These are phyloP conservation scores for Seriola quinqueradiata DNA, from an alignment of 2,113 vertebrate species.

Conservation along the genomic window DNA sequence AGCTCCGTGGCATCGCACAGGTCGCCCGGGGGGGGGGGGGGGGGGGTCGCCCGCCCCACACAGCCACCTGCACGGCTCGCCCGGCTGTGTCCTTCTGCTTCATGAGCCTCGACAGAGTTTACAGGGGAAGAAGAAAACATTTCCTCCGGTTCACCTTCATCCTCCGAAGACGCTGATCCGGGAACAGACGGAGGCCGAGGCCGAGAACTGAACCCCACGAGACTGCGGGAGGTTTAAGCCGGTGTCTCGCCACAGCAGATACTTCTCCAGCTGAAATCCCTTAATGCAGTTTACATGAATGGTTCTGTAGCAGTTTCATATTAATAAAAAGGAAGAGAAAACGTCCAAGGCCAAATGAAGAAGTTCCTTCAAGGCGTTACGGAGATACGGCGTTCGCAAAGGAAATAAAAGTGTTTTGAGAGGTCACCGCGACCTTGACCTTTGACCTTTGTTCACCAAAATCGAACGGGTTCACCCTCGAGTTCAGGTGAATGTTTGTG, in stretches of 20 bases:
- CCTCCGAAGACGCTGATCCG: conserved; percentile 12
- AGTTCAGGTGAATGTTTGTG: too few relatives aligned
- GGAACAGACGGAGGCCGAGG: conserved; percentile 34
- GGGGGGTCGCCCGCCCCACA: not conserved
- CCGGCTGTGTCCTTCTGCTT: conserved; percentile 24
- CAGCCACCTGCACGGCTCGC: not conserved
- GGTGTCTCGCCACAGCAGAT: conserved; percentile 37
- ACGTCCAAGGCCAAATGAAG: too few relatives aligned
- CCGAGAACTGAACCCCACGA: conserved; percentile 31
- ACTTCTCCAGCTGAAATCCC: too few relatives aligned
- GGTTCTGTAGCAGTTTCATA: too few relatives aligned
- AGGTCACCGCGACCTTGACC: too few relatives aligned
- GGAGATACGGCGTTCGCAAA: too few relatives aligned
- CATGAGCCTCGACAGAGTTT: not conserved
- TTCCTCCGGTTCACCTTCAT: conserved; percentile 14
- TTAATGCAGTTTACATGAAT: too few relatives aligned
- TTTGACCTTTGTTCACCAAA: too few relatives aligned
- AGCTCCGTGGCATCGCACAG: conserved; percentile 38
- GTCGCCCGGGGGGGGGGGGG: not conserved
- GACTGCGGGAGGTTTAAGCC: conserved; percentile 30
- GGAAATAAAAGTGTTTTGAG: too few relatives aligned
- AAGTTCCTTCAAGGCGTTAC: too few relatives aligned
- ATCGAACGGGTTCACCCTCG: too few relatives aligned
- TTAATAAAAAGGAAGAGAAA: too few relatives aligned
- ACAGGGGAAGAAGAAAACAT: not conserved